Evolutionary conservation across 1,140 invertebrate genomes (phyloP), one percentile per base, ranked within the genome.

Genomic region (Zaprionus davidi): DNA sequence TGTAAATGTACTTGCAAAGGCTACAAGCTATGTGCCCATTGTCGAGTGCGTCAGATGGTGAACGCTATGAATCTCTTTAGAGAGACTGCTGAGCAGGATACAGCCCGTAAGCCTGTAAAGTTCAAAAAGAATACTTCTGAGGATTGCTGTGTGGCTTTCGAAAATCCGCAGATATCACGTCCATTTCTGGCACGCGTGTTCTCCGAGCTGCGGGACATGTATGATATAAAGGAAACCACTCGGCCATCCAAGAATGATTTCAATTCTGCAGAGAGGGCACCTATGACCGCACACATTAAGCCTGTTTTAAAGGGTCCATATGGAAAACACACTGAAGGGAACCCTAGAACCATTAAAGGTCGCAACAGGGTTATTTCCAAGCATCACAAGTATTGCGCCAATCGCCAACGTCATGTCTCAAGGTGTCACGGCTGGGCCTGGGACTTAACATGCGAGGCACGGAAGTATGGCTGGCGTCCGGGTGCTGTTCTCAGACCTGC

Each of bases 351-450:
- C 20, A 1, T 15, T 38, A 3, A 75, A 71, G 13, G 12, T 65
- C 24, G 76, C 85, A 0, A 46, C 1, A 46, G 2, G 41, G n/a
- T 46, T 7, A 17, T 17, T 9, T 46, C 41, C n/a, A 46, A 17
- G 15, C 41, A 46, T 17, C 91, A 92, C 24, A 82, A 77, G n/a
- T 38, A 28, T 0, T 92, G 91, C 15, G 7, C 79, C 1, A 78
- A 77, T 12, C 26, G 41, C 6, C 15, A 7, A 9, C n/a, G 15
- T n/a, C 41, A 17, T 92, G 0, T 80, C 92, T 4, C 65, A 38
- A 12, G 36, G 68, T 55, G 75, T 20, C 92, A 92, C 65, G 92
- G 92, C 9, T 92, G 92, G 92, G 69, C 84, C 6, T 92, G 92
- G 92, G 64, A 62, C 49, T 53, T 46, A 0, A 86, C 79, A 26